Base-by-base conservation (phyloP, 1,140 invertebrate species). In the Drosophila tsacasi region DNA sequence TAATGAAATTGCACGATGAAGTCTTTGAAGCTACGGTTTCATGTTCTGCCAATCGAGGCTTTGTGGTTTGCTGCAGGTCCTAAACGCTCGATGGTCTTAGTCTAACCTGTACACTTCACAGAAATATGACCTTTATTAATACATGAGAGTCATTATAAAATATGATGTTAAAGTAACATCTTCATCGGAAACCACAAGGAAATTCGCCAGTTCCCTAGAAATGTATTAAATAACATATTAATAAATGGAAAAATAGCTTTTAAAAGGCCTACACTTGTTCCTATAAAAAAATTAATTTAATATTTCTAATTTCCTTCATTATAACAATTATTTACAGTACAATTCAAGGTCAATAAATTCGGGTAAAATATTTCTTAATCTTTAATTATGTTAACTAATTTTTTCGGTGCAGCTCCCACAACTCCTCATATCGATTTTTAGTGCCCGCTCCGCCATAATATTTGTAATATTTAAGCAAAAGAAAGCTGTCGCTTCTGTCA, bases 381-480 rank as follows among this genome's bases (percentile, higher is more conserved):
- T 1, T 27, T 37, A 42, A 62, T 61, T 65, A 65, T 32, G 15
- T 21, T 62, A 25, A 1, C 0, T 19, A 23, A 17, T 55, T 55
- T n/a, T 35, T 9, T 35, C 19, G 21, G 39, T 68, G 67, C 39
- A 44, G 21, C 15, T 47, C 25, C 67, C 39, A 27, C 21, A 27
- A 19, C 39, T 42, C 3, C 44, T 57, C 44, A 27, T 52, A 86
- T 86, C 21, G 83, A 86, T 86, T 86, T 86, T 87, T 47, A 74
- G 63, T 73, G 47, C 50, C 63, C 60, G 62, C 69, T 76, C 71
- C 79, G 67, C 44, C 46, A 73, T 47, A 37, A 52, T 61, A 35
- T 44, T 39, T 37, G 21, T 40, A n/a, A n/a, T n/a, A 50, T 60
- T 72, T 23, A 5, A 50, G 46, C 30, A 30, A 73, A 73, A 40